Percentiles rank a stretch among this genome's conserved stretches.
These are phyloP conservation scores for Brachyopa scutellaris DNA, from an alignment of 2,888 invertebrate species.

Conservation along the genomic window DNA sequence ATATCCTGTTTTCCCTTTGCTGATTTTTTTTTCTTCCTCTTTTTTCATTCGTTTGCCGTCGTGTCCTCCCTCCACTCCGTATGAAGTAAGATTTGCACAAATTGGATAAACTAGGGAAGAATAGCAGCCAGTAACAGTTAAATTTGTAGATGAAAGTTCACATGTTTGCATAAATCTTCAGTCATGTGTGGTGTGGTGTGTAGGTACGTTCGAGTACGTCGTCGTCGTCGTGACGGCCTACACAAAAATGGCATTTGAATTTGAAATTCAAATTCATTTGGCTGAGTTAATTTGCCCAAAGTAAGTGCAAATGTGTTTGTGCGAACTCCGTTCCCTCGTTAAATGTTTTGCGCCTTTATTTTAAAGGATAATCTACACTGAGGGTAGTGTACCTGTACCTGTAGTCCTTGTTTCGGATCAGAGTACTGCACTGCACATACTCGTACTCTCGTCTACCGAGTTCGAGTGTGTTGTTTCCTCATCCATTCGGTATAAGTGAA, in stretches of 20 bases:
- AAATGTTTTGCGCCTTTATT: slow-evolving; percentile 51
- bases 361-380: slow-evolving; percentile 45
- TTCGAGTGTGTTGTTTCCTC: slow-evolving; percentile 35
- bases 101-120: slow-evolving; percentile 62
- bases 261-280: slow-evolving; percentile 66
- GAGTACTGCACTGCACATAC: background rate
- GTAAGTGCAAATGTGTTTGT: slow-evolving; percentile 50
- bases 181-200: slow-evolving; percentile 14
- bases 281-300: slow-evolving; percentile 58
- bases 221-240: slow-evolving; percentile 31
- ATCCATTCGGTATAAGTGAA: background rate
- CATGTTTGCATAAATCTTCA: slow-evolving; percentile 66
- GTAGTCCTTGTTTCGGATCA: no score
- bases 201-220: no score
- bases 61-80: background rate
- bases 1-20: slow-evolving; percentile 43
- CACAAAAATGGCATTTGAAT: slow-evolving; percentile 50
- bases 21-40: background rate
- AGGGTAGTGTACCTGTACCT: background rate
- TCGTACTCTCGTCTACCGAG: no score
- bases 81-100: slow-evolving; percentile 52
- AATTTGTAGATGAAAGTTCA: slow-evolving; percentile 63
- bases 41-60: no score
- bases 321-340: background rate
- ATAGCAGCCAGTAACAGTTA: slow-evolving; percentile 20